Evolutionary conservation across 1,140 invertebrate genomes (phyloP).

Genomic region (Conopomorpha cramerella): DNA sequence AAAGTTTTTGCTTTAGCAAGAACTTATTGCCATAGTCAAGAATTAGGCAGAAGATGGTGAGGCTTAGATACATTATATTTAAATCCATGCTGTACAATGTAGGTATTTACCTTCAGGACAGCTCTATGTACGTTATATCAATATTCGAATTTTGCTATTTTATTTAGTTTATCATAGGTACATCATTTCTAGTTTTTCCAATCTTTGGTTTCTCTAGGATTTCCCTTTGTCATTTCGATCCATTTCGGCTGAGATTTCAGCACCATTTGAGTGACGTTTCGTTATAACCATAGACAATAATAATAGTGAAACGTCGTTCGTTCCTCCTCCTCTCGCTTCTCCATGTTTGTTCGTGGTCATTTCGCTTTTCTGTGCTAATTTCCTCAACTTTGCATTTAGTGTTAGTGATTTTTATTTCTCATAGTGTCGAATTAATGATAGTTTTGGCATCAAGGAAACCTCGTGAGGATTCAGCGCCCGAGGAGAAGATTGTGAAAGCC

Average conservation of each 20-base stretch:
- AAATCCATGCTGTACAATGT: too few relatives aligned
- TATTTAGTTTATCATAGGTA: too few relatives aligned
- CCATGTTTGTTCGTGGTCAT: constrained; percentile 60
- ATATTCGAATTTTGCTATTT: too few relatives aligned
- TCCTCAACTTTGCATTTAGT: constrained; percentile 44
- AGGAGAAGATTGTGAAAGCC: constrained; percentile 39
- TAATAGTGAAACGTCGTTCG: constrained; percentile 41
- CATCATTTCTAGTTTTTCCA: too few relatives aligned
- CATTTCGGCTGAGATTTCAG: constrained; percentile 7
- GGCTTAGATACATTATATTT: too few relatives aligned
- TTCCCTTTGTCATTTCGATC: too few relatives aligned
- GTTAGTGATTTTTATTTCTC: constrained; percentile 40
- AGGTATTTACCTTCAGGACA: too few relatives aligned
- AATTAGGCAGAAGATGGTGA: too few relatives aligned
- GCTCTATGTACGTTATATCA: too few relatives aligned
- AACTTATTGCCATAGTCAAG: too few relatives aligned
- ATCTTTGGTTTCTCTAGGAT: too few relatives aligned
- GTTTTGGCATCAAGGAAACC: constrained; percentile 46
- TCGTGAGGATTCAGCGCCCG: constrained; percentile 48
- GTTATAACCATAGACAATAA: constrained; percentile 29
- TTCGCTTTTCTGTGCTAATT: constrained; percentile 52
- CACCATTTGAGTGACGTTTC: constrained; percentile 20
- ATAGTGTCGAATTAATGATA: constrained; percentile 55
- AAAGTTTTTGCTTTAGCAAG: too few relatives aligned
- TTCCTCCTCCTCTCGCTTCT: constrained; percentile 43